Percentiles rank a stretch among this genome's conserved stretches.
Conservation (phyloP, 2,113 vertebrate genomes). For the Micromys minutus region DNA sequence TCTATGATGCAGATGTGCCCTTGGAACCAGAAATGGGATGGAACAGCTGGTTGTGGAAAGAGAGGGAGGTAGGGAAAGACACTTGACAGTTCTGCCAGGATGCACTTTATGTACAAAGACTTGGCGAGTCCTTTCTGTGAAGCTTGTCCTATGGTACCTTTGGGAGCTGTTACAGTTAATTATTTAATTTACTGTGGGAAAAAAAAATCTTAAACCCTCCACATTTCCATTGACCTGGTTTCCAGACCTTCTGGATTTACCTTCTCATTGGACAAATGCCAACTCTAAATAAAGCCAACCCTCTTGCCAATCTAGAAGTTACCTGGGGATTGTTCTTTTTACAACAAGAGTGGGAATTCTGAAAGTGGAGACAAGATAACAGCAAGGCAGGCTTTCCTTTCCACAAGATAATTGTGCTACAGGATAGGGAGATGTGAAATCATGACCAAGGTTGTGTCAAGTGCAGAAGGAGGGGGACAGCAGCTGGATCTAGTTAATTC, state of each 20-base stretch:
- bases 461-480: constrained; percentile 50
- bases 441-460: constrained; percentile 50
- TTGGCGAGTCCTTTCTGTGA: not conserved
- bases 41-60: not conserved
- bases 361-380: not conserved
- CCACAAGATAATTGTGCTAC: not conserved
- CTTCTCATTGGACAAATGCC: constrained; percentile 36
- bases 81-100: fast-evolving
- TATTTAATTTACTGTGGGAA: constrained; percentile 21
- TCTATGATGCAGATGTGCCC: not conserved
- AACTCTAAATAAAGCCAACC: constrained; percentile 31
- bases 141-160: not conserved
- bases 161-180: not conserved
- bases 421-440: constrained; percentile 67
- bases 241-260: constrained; percentile 38
- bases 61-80: not conserved
- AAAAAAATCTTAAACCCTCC: not conserved
- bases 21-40: not conserved
- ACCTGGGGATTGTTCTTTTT: not conserved
- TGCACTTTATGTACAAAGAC: not conserved
- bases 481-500: constrained; percentile 77
- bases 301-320: not conserved
- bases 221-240: constrained; percentile 30
- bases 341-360: not conserved
- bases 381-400: constrained; percentile 3